Percentiles rank a stretch among this genome's conserved stretches.
Evolutionary conservation across 2,113 vertebrate species (phyloP).

Genomic region (Mionectes macconnelli): DNA sequence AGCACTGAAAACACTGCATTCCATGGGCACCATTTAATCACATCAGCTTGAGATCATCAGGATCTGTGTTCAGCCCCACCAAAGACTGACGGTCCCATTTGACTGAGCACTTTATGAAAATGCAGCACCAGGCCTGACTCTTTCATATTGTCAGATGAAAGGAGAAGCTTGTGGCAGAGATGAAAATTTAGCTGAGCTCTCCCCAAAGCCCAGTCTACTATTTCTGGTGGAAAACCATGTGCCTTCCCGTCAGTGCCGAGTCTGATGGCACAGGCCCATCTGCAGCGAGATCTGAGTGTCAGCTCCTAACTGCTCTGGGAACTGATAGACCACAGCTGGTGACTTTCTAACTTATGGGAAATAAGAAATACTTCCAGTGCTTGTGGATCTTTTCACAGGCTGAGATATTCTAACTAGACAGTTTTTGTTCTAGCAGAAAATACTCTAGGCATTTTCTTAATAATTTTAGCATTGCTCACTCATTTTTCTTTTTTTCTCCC

Average conservation of each 20-base stretch:
- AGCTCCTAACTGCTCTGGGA: not conserved
- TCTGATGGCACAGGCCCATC: not conserved
- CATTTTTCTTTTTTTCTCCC: constrained; percentile 28
- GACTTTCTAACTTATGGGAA: constrained; percentile 1
- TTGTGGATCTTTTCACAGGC: not conserved
- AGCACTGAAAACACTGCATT: not conserved
- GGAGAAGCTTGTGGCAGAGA: not conserved
- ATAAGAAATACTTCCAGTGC: not conserved
- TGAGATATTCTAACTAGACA: not conserved
- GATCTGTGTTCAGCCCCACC: not conserved
- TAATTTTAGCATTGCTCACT: constrained; percentile 39
- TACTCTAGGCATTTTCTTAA: constrained; percentile 38
- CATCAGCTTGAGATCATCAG: not conserved
- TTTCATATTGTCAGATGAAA: not conserved
- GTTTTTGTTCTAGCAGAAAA: constrained; percentile 36
- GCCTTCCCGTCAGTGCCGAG: not conserved
- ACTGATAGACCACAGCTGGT: not conserved
- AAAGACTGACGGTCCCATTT: not conserved
- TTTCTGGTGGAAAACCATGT: not conserved
- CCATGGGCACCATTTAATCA: not conserved
- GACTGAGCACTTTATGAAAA: not conserved
- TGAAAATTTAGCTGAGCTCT: not conserved
- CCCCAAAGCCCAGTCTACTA: not conserved
- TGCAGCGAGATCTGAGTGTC: not conserved
- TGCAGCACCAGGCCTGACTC: not conserved